Conservation (phyloP, 2,797 vertebrate genomes). For the Peromyscus melanophrys region DNA sequence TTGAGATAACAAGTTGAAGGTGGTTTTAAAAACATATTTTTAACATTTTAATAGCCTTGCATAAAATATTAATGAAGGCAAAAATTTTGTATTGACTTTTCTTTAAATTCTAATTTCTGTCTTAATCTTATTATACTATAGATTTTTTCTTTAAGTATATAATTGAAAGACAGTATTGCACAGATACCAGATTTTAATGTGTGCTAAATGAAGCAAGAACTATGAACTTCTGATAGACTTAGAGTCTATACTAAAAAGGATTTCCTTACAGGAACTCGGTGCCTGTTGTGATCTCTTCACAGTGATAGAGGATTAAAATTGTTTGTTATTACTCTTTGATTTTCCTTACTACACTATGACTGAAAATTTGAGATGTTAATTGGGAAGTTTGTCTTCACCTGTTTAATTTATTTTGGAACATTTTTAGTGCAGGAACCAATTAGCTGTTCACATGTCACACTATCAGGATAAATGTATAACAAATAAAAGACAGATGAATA, state of each 20-base stretch:
- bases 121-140: background rate
- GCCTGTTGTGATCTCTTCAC: background rate
- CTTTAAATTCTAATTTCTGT: background rate
- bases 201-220: slow-evolving; percentile 1
- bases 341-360: background rate
- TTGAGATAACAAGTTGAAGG: slow-evolving; percentile 11
- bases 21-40: slow-evolving; percentile 23
- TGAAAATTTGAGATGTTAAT: slow-evolving; percentile 42
- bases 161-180: background rate
- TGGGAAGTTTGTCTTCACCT: background rate
- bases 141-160: background rate
- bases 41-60: background rate
- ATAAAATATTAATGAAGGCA: background rate
- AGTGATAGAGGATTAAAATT: slow-evolving; percentile 39
- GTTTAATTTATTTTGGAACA: too few relatives aligned
- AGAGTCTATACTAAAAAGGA: background rate
- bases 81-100: background rate
- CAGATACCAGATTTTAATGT: background rate
- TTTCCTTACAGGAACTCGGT: background rate
- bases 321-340: slow-evolving; percentile 12
- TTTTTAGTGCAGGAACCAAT: slow-evolving; percentile 6
- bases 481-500: background rate
- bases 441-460: background rate
- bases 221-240: background rate
- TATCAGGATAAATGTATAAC: background rate